Evolutionary conservation across 2,113 vertebrate genomes (phyloP).

Genomic region (Pontoporia blainvillei): DNA sequence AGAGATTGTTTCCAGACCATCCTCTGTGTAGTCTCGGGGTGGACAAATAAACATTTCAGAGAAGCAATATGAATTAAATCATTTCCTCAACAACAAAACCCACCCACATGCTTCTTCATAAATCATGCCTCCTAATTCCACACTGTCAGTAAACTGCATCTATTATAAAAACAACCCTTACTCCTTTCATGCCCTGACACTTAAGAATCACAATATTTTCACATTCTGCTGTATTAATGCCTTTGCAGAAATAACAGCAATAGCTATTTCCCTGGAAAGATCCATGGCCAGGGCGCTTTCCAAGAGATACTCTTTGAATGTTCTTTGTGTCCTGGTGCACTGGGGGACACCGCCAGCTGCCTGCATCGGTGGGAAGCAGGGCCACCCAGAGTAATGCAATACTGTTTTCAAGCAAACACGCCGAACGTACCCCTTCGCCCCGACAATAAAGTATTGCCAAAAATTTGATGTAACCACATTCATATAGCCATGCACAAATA

Average conservation of each 20-base stretch:
- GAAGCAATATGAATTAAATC: conserved; percentile 47
- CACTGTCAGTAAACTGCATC: conserved; percentile 28
- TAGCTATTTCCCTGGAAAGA: conserved; percentile 68
- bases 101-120: conserved; percentile 48
- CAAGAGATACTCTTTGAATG: conserved; percentile 65
- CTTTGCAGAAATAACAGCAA: conserved; percentile 51
- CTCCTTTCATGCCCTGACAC: conserved; percentile 56
- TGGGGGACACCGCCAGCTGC: conserved; percentile 23
- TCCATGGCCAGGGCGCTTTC: conserved; percentile 55
- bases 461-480: background rate
- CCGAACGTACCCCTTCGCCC: background rate
- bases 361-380: conserved; percentile 30
- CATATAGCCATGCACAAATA: background rate
- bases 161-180: conserved; percentile 28
- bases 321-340: conserved; percentile 73
- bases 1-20: conserved; percentile 34
- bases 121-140: conserved; percentile 49
- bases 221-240: conserved; percentile 45
- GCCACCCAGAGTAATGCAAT: background rate
- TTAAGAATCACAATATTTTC: conserved; percentile 61
- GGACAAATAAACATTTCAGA: conserved; percentile 47
- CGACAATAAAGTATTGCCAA: conserved; percentile 38
- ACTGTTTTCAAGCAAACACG: background rate
- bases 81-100: conserved; percentile 57
- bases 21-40: background rate